Conservation (phyloP, 2,797 vertebrate genomes). For the Manis javanica region DNA sequence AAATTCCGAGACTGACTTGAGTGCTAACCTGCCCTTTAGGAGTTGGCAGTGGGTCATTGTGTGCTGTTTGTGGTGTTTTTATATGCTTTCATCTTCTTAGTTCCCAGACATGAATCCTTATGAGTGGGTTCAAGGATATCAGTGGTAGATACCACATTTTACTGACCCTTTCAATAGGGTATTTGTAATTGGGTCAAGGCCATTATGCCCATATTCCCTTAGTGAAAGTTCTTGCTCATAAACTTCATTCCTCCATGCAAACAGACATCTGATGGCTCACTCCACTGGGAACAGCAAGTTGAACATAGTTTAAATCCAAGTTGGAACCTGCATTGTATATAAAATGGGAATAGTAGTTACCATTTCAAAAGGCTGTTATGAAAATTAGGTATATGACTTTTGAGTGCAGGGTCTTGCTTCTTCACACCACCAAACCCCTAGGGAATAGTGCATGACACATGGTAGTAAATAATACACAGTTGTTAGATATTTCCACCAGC, state of each 20-base stretch:
- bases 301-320: background rate
- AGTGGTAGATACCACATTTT: background rate
- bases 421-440: background rate
- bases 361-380: background rate
- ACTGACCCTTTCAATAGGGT: background rate
- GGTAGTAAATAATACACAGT: background rate
- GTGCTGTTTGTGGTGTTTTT: background rate
- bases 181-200: background rate
- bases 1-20: background rate
- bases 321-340: background rate
- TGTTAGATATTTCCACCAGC: background rate
- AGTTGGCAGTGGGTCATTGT: background rate
- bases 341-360: background rate
- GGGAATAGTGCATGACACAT: background rate
- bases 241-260: background rate
- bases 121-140: background rate
- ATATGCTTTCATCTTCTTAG: background rate
- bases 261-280: background rate
- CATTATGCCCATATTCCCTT: background rate
- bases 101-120: background rate
- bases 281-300: background rate
- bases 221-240: background rate
- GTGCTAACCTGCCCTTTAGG: background rate
- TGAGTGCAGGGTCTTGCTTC: background rate
- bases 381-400: background rate